A percentile compares a stretch with the other conserved stretches of the same genome.
These are phyloP conservation scores for Magallana gigas DNA, from an alignment of 1,140 invertebrate genomes.

Conservation along the genomic window DNA sequence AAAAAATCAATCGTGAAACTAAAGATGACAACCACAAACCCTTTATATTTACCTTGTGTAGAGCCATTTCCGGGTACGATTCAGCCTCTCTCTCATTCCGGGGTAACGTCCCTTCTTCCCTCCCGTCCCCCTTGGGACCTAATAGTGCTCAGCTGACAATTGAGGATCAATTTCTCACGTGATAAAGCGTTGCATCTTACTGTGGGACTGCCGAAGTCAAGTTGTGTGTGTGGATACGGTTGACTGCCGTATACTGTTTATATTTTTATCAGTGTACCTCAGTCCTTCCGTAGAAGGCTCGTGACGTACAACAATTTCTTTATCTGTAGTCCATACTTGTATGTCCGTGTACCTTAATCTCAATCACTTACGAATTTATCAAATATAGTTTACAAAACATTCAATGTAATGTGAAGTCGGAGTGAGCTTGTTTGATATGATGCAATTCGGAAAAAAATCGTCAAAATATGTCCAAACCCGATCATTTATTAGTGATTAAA, in stretches of 20 bases:
- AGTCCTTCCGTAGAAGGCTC: neutral
- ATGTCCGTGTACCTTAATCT: too few species aligned
- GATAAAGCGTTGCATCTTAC: neutral
- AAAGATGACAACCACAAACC: neutral
- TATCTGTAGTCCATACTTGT: neutral
- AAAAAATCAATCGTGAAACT: neutral
- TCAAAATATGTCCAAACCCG: too few species aligned
- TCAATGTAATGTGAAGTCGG: too few species aligned
- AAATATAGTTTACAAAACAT: too few species aligned
- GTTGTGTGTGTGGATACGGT: neutral
- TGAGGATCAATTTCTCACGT: slow-evolving; percentile 18
- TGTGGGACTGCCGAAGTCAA: neutral
- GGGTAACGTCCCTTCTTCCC: neutral
- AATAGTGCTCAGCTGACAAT: neutral
- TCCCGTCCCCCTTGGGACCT: slow-evolving; percentile 1
- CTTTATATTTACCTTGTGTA: neutral
- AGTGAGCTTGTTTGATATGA: too few species aligned
- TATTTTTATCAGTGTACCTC: neutral
- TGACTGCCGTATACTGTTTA: neutral
- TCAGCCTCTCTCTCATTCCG: neutral
- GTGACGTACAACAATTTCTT: neutral
- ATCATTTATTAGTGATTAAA: too few species aligned
- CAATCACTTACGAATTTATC: too few species aligned
- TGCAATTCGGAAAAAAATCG: too few species aligned
- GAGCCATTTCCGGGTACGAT: neutral